Conservation (phyloP, 2,888 invertebrate species). For the Amiota minor region DNA sequence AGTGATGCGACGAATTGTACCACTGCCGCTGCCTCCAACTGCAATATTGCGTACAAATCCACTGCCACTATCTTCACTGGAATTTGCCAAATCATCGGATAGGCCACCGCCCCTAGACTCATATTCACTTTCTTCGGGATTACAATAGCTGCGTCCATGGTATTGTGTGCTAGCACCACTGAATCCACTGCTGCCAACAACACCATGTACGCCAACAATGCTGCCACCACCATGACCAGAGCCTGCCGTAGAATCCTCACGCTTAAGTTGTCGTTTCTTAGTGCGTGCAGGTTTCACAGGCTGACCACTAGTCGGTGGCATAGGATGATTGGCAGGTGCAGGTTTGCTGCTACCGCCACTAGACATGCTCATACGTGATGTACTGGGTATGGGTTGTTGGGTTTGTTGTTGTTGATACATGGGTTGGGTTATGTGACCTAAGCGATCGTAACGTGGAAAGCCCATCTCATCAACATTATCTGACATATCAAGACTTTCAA, state of each 20-base stretch:
- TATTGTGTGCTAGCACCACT: conserved; percentile 44
- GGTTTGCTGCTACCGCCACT: conserved; percentile 46
- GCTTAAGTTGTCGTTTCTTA: conserved; percentile 71
- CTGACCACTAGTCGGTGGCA: conserved; percentile 69
- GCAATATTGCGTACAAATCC: conserved; percentile 48
- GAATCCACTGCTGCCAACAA: conserved; percentile 27
- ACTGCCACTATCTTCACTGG: conserved; percentile 71
- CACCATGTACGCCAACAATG: conserved; percentile 39
- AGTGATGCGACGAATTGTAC: conserved; percentile 60
- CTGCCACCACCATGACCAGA: conserved; percentile 31
- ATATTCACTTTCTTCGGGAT: conserved; percentile 70
- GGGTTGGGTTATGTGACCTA: conserved; percentile 75
- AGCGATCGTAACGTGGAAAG: conserved; percentile 78
- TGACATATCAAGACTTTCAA: conserved; percentile 78
- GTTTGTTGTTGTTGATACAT: conserved; percentile 60
- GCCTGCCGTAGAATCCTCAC: conserved; percentile 68
- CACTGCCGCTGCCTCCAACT: conserved; percentile 44
- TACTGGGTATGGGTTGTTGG: not conserved
- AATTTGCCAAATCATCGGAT: conserved; percentile 72
- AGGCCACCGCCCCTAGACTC: conserved; percentile 70
- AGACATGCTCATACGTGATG: conserved; percentile 14
- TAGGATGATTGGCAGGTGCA: conserved; percentile 68
- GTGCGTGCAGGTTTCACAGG: conserved; percentile 74
- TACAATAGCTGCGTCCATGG: conserved; percentile 62
- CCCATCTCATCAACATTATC: conserved; percentile 81